Base-by-base conservation (phyloP, 2,888 invertebrate species). In the Rhimphoctona megacephalus region DNA sequence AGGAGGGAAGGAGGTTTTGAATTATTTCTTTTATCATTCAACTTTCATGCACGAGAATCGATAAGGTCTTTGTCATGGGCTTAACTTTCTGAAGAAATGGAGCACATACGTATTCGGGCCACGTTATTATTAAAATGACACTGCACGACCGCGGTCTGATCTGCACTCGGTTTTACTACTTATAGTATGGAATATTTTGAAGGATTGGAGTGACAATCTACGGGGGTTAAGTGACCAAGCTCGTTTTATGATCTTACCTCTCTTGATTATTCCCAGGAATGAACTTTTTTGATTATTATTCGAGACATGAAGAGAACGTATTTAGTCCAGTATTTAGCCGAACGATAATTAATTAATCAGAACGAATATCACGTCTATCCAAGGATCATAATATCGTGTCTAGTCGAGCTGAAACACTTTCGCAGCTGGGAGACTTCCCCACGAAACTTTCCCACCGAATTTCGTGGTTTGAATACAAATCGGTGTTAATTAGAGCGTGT, bases 381-480 rank as follows among this genome's bases (percentile, higher is more conserved):
- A 52, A 64, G 52, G 81, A 66, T 74, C 81, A 83, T 64, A 49
- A 39, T 39, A 66, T 61, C 66, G 67, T 43, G 46, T 25, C 77
- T 49, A 30, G 73, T 74, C 61, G 67, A 74, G 57, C 78, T 61
- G 67, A 74, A n/a, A 30, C 22, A 81, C 78, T 83, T 70, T 72
- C 54, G 54, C 69, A 79, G 66, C 61, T 67, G 77, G 69, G 72
- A 57, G 69, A 74, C 73, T 54, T 49, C 43, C 61, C 70, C 22
- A 52, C 46, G 57, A 84, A 85, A 87, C 66, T 82, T 84, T 84
- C 54, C 36, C 69, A 57, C 76, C 74, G 66, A 85, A 85, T 82
- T 85, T 80, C 84, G 84, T 82, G 81, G 66, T 43, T 79, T 72
- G 87, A 87, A 87, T 87, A 85, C 82, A 85, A 85, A 87, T 85